Evolutionary conservation across 2,113 vertebrate species (phyloP).

Genomic region (Paramormyrops kingsleyae): DNA sequence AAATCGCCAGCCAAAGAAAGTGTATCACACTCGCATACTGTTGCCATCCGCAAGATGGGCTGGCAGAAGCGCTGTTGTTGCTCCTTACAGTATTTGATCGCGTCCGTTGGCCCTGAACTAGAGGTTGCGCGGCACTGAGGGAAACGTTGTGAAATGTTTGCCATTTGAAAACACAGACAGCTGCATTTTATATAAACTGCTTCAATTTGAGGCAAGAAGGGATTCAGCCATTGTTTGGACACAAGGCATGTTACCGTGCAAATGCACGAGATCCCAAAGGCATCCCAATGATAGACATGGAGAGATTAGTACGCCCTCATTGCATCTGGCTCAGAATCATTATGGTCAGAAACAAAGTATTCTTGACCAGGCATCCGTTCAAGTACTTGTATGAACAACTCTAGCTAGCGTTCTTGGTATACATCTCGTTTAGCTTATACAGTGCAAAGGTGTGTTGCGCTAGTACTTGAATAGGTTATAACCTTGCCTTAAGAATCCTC

Average conservation of each 20-base stretch:
- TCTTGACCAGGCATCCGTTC: background rate
- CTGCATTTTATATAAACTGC: background rate
- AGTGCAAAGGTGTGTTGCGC: slow-evolving; percentile 1
- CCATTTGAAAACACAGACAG: background rate
- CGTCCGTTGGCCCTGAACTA: background rate
- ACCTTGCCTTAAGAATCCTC: slow-evolving; percentile 21
- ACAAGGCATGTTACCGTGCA: background rate
- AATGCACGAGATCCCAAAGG: background rate
- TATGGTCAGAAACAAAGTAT: background rate
- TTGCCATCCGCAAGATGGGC: background rate
- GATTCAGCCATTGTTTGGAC: background rate
- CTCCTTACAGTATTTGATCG: slow-evolving; percentile 4
- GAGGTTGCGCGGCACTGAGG: background rate
- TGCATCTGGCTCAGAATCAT: background rate
- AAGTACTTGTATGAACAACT: slow-evolving; percentile 1
- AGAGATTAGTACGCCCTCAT: background rate
- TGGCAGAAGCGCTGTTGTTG: background rate
- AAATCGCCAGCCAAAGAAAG: background rate
- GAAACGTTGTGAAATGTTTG: background rate
- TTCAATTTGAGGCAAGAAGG: background rate
- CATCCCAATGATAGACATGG: background rate
- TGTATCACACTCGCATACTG: background rate
- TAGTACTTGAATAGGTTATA: slow-evolving; percentile 17
- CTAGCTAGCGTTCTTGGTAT: background rate
- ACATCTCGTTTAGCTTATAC: background rate